Conservation (phyloP, 2,888 invertebrate species). For the Augochlorella aurata region DNA sequence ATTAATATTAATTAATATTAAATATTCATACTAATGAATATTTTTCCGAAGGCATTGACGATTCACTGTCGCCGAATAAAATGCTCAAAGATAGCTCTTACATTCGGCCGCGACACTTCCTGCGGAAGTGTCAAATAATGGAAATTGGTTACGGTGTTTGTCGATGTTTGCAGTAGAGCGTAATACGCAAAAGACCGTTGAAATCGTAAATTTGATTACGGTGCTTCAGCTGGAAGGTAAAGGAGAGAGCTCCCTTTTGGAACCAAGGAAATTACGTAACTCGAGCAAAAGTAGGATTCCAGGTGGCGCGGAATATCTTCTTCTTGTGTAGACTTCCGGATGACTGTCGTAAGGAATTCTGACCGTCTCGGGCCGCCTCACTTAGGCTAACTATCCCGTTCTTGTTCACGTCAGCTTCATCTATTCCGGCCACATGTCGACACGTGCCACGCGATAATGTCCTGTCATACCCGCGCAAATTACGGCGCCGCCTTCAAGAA, state of each 20-base stretch:
- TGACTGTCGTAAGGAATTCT: constrained; percentile 7
- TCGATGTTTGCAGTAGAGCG: too few relatives aligned
- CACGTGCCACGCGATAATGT: constrained; percentile 39
- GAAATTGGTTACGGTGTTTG: too few relatives aligned
- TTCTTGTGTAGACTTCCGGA: neutral
- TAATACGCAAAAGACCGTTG: too few relatives aligned
- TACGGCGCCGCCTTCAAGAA: constrained; percentile 17
- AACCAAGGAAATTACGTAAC: neutral
- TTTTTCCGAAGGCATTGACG: too few relatives aligned
- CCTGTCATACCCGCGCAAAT: constrained; percentile 30
- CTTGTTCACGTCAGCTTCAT: constrained; percentile 37
- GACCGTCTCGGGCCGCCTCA: neutral
- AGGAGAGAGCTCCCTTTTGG: neutral
- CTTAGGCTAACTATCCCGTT: constrained; percentile 23
- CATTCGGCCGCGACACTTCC: too few relatives aligned
- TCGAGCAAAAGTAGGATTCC: constrained; percentile 19
- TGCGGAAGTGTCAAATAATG: too few relatives aligned
- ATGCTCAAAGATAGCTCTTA: too few relatives aligned
- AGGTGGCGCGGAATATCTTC: neutral
- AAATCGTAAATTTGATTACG: too few relatives aligned
- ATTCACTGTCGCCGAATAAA: too few relatives aligned
- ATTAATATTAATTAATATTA: too few relatives aligned
- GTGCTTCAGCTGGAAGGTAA: too few relatives aligned
- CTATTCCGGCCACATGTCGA: constrained; percentile 47
- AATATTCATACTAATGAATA: too few relatives aligned